Base-by-base conservation (phyloP, 2,888 invertebrate genomes). In the Chalcis sispes region DNA sequence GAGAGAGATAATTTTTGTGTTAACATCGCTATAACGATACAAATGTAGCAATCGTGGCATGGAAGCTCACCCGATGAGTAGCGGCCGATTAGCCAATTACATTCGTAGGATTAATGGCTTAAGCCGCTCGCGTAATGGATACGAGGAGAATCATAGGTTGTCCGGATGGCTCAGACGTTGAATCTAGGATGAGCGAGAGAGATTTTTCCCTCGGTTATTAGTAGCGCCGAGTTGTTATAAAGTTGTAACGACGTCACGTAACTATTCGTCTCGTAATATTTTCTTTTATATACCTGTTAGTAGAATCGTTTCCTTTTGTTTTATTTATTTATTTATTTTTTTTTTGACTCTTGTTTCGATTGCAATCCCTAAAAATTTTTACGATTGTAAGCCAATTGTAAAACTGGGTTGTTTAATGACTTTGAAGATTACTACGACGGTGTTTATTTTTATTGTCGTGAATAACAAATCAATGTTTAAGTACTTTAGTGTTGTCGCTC, bases 21-120 rank as follows among this genome's bases (percentile, higher is more conserved):
- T 40, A 40, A 32, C 29, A 66, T 20, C n/a, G 29, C 52, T 8
- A 4, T 72, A 52, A 73, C 66, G 59, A 73, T 67, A 67, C 67
- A 74, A 67, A 74, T 54, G 73, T 59, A 64, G 62, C 56, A 48
- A 58, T 36, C 25, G 18, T 27, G 23, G 36, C 10, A 23, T n/a
- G 8, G 13, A n/a, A 40, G 56, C 32, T 20, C 25, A 56, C 25
- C 7, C 58, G 69, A 70, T 27, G 62, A 46, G 54, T 62, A 46
- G 18, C 20, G 36, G 50, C 27, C 61, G 74, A 74, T 56, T 52
- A 56, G 74, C 69, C 67, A 74, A 74, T 74, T 74, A 74, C 42
- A 5, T 46, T 46, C 61, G n/a, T 32, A 20, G 69, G 56, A 74
- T 74, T 74, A 74, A 74, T 74, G 66, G 62, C 29, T 20, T 20